Conservation (phyloP, 1,140 invertebrate genomes). For the Drosophila sechellia region DNA sequence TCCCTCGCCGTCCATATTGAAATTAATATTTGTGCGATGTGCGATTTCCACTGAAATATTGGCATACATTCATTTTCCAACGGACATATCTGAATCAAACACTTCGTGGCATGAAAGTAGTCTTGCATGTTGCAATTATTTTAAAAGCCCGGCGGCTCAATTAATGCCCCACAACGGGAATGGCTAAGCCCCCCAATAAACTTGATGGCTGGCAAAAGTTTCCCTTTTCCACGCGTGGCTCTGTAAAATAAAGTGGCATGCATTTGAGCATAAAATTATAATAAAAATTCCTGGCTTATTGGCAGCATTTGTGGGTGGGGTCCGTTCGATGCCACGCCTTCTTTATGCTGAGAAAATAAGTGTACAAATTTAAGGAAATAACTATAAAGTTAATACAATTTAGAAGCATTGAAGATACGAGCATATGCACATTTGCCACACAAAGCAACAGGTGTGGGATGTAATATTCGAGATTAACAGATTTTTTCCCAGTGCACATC, state of each 20-base stretch:
- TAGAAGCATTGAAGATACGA: too few species aligned
- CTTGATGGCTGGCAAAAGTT: constrained; percentile 45
- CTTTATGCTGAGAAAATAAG: constrained; percentile 1
- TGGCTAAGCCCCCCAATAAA: constrained; percentile 47
- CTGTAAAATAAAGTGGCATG: constrained; percentile 51
- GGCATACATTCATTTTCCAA: constrained; percentile 19
- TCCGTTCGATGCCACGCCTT: not conserved
- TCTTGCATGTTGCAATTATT: constrained; percentile 61
- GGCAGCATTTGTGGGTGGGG: constrained; percentile 9
- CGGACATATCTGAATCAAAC: constrained; percentile 31
- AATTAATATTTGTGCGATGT: constrained; percentile 13
- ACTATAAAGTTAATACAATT: not conserved
- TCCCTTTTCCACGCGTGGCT: constrained; percentile 10
- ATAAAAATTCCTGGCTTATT: constrained; percentile 72
- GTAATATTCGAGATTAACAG: not conserved
- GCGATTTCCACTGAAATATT: constrained; percentile 35
- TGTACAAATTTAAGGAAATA: not conserved
- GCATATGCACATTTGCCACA: too few species aligned
- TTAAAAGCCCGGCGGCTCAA: constrained; percentile 66
- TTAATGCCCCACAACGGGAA: constrained; percentile 52
- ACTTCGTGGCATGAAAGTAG: constrained; percentile 9
- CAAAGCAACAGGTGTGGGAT: not conserved
- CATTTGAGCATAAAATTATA: constrained; percentile 78
- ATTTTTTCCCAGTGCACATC: constrained; percentile 8
- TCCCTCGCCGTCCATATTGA: not conserved